Evolutionary conservation across 2,113 vertebrate genomes (phyloP), one percentile per base, ranked within the genome.

Genomic region (Otocyon megalotis): DNA sequence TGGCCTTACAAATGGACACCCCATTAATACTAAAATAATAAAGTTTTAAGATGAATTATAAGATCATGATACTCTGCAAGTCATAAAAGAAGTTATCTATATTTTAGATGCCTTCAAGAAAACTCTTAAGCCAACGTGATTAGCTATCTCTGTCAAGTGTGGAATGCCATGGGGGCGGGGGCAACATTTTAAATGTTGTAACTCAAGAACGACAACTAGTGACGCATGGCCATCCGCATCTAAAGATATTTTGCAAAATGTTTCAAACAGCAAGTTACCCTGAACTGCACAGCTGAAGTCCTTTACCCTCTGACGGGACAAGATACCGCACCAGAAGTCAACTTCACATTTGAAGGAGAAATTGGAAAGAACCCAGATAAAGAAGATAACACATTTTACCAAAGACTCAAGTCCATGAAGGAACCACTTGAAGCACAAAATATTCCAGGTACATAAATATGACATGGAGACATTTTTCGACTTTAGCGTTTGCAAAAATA

Each of bases 201-300:
- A 26, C 71, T 83, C 85, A 83, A 96, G 56, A 87, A 35, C 28
- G 53, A 80, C 19, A 85, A 56, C 90, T 35, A 87, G 20, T 65
- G 84, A 71, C 60, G 10, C 50, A 74, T 35, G 11, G 16, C 32
- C 28, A 63, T 65, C 62, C 87, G 8, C 63, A 88, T 26, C 35
- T 88, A 69, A 71, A 60, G 60, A 88, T 58, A 56, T 90, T 94
- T 65, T 92, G 58, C 74, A 94, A 97, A 92, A 69, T 96, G 53
- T 98, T 88, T 96, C 71, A 35, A 53, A 89, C 96, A 99, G 99
- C 97, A 94, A 95, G 96, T 88, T 1, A 90, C 93, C 30, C 97
- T 98, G 76, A 98, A 26, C 50, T 99, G 99, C 97, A 98, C 98
- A 19, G 99, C 99, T 20, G 99, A 99, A 92, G 98, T 99, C 76